Percentiles rank a stretch among this genome's conserved stretches.
These are phyloP conservation scores for Cheiracanthium punctorium DNA, from an alignment of 2,888 invertebrate genomes.

Conservation along the genomic window DNA sequence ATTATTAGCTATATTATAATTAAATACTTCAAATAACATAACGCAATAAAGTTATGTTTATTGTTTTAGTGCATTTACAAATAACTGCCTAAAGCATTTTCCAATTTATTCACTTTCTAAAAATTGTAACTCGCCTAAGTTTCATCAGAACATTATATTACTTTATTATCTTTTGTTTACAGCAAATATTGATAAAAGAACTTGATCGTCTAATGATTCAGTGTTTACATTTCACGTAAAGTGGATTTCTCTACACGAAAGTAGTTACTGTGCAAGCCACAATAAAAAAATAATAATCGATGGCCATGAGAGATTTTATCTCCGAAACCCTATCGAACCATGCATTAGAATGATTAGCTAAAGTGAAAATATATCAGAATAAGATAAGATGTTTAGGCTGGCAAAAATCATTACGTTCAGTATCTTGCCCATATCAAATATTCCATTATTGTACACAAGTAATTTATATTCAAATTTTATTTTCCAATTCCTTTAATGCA, in stretches of 20 bases:
- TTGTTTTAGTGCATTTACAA: no score
- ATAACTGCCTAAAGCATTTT: no score
- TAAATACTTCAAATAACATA: no score
- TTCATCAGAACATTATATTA: no score
- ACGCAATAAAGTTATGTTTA: no score
- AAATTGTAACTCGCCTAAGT: no score
- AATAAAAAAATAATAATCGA: neutral
- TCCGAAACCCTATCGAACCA: neutral
- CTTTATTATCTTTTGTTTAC: neutral
- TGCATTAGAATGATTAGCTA: conserved; percentile 12
- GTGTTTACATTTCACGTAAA: neutral
- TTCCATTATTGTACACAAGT: neutral
- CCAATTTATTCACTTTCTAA: no score
- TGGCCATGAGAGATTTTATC: neutral
- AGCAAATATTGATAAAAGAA: conserved; percentile 1
- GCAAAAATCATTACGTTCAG: neutral
- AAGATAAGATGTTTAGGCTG: neutral
- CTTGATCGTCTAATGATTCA: neutral
- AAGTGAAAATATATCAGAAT: neutral
- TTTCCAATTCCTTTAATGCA: neutral
- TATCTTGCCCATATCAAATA: neutral
- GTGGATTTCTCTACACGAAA: neutral
- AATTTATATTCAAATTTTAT: neutral
- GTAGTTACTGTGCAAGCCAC: neutral
- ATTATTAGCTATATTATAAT: no score